phyloP scores from a whole-genome alignment of 2,888 invertebrate species.

The Meiosimyza platycephala region DNA sequence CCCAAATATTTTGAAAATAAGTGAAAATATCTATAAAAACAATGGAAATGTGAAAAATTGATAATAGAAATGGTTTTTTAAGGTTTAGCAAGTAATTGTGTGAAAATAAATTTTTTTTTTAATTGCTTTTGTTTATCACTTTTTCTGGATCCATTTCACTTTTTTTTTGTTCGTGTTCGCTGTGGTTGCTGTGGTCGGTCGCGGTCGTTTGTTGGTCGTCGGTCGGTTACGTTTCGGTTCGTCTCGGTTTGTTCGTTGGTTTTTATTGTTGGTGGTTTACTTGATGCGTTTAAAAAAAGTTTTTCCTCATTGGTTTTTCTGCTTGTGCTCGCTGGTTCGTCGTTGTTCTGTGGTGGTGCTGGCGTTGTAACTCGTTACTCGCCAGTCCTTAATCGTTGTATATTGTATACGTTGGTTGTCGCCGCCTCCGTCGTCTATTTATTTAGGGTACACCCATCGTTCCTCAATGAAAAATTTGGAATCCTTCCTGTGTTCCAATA shows the following conservation, averaged over 20 bases:
- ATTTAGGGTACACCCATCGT: no score
- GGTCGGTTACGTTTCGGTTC: constrained; percentile 44
- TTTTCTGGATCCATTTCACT: constrained; percentile 57
- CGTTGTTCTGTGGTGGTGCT: constrained; percentile 37
- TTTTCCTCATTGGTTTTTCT: constrained; percentile 15
- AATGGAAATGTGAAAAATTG: not conserved
- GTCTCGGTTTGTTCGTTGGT: constrained; percentile 41
- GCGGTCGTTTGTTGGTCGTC: constrained; percentile 42
- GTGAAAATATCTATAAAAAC: constrained; percentile 1
- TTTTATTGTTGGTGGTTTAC: constrained; percentile 40
- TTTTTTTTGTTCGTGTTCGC: constrained; percentile 53
- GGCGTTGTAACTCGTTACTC: constrained; percentile 38
- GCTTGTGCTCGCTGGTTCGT: constrained; percentile 35
- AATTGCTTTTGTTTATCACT: constrained; percentile 62
- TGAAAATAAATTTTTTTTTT: constrained; percentile 51
- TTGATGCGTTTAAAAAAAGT: constrained; percentile 32
- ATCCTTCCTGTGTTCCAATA: no score
- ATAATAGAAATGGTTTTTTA: not conserved
- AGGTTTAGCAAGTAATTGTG: not conserved
- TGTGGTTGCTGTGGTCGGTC: constrained; percentile 39
- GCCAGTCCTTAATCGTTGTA: constrained; percentile 11
- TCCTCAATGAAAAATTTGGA: no score
- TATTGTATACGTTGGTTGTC: constrained; percentile 10
- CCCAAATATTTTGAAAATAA: constrained; percentile 15
- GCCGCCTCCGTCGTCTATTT: constrained; percentile 17